Evolutionary conservation across 2,888 invertebrate genomes (phyloP).

Genomic region (Apamea epomidion): DNA sequence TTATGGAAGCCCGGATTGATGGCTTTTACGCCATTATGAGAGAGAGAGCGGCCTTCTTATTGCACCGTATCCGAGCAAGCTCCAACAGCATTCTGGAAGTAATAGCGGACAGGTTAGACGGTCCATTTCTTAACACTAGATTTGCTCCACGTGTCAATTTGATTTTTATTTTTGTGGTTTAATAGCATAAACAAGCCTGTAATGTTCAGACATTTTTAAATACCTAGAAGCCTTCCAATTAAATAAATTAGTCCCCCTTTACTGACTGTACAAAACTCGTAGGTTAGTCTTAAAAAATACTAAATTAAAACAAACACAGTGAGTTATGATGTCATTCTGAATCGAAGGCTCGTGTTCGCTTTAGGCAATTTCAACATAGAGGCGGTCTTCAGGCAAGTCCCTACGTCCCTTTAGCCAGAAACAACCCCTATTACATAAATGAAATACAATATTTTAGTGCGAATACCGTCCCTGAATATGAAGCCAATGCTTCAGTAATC

Average conservation of each 20-base stretch:
- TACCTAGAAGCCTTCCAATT: not conserved
- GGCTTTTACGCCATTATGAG: not conserved
- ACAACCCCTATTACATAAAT: constrained; percentile 37
- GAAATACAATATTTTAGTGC: constrained; percentile 47
- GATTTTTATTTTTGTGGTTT: too few species aligned
- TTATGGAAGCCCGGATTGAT: not conserved
- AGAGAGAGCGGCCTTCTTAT: not conserved
- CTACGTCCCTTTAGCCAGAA: constrained; percentile 15
- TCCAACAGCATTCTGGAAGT: not conserved
- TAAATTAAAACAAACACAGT: not conserved
- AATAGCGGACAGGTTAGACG: not conserved
- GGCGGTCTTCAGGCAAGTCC: not conserved
- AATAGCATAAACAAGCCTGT: too few species aligned
- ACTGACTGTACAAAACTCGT: not conserved
- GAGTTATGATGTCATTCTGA: not conserved
- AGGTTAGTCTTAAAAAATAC: not conserved
- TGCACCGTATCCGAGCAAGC: not conserved
- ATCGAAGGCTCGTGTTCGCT: not conserved
- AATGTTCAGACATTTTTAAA: not conserved
- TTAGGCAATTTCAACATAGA: constrained; percentile 1
- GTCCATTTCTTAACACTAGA: not conserved
- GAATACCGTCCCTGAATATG: constrained; percentile 44
- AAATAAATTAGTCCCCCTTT: not conserved
- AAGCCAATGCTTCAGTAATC: constrained; percentile 53
- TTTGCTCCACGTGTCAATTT: not conserved